Percentiles rank a stretch among this genome's conserved stretches.
phyloP scores from a whole-genome alignment of 1,140 invertebrate genomes.

The Colletes latitarsis region DNA sequence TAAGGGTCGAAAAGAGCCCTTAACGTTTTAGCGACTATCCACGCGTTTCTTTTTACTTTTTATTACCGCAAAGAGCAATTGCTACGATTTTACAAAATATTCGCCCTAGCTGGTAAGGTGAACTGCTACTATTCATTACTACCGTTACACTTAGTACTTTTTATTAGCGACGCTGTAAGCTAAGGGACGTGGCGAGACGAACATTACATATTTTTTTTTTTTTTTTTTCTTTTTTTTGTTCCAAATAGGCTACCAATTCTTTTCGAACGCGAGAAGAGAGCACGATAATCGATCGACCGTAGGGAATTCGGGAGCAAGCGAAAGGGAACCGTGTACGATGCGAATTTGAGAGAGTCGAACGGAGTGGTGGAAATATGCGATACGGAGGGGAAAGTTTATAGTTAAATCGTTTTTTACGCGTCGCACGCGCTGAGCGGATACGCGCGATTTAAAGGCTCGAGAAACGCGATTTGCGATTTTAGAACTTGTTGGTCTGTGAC shows the following conservation, averaged over 20 bases:
- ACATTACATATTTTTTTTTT: neutral
- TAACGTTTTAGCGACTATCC: constrained; percentile 38
- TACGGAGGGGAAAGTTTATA: constrained; percentile 11
- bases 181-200: constrained; percentile 7
- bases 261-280: neutral
- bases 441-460: neutral
- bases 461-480: neutral
- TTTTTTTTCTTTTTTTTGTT: neutral
- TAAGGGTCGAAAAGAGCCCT: neutral
- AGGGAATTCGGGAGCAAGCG: neutral
- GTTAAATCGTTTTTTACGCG: constrained; percentile 32
- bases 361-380: neutral
- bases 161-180: constrained; percentile 46
- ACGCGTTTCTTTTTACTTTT: constrained; percentile 51
- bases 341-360: neutral
- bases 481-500: constrained; percentile 43
- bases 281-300: neutral
- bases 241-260: constrained; percentile 34
- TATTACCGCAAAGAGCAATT: constrained; percentile 45
- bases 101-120: constrained; percentile 36
- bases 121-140: constrained; percentile 44
- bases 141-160: constrained; percentile 47
- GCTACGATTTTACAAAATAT: constrained; percentile 41
- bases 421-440: neutral
- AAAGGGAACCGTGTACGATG: neutral